Base-by-base conservation (phyloP, 1,140 invertebrate genomes). In the Phthorimaea operculella region DNA sequence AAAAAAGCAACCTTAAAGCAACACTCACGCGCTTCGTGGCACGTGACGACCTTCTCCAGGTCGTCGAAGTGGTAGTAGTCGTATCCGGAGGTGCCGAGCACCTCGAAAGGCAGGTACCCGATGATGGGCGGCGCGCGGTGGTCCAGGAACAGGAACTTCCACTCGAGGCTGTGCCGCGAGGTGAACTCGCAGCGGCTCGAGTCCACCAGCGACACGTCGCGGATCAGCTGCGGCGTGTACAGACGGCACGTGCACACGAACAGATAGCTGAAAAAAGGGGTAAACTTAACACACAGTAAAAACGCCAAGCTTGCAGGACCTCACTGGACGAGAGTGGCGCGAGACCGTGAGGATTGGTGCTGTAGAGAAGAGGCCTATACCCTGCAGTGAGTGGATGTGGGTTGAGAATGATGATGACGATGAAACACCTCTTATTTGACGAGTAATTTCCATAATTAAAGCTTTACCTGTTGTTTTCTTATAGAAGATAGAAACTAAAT, bases 31-130 rank as follows among this genome's bases (percentile, higher is more conserved):
- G 92, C 90, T 86, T 96, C 93, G 79, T 98, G 96, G 68, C 94
- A 96, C 1, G 86, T 89, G 7, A 95, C 90, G 8, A 98, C 92
- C 77, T 93, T 92, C 45, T 97, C 95, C 45, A 98, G 82, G 78
- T 98, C 96, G 73, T 98, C 96, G 45, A 96, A 92, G 75, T 98
- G 96, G 74, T 97, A 98, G 76, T 98, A 98, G 78, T 98, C 96
- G 76, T 98, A 98, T 0, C 96, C 96, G 0, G 96, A 98, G 6
- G 96, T 98, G 47, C 96, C 96, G 0, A 98, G 84, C 14, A 98
- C 93, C 86, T 98, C 96, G 79, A 98, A 97, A 0, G 96, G 96
- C 58, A 98, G 87, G 63, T 98, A 98, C 1, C 96, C 96, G 63
- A 98, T 98, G 45, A 98, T 97, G 0, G 94, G 93, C 10, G 96